Percentiles rank a stretch among this genome's conserved stretches.
Evolutionary conservation across 2,113 vertebrate genomes (phyloP).

Genomic region (Myotis lucifugus): DNA sequence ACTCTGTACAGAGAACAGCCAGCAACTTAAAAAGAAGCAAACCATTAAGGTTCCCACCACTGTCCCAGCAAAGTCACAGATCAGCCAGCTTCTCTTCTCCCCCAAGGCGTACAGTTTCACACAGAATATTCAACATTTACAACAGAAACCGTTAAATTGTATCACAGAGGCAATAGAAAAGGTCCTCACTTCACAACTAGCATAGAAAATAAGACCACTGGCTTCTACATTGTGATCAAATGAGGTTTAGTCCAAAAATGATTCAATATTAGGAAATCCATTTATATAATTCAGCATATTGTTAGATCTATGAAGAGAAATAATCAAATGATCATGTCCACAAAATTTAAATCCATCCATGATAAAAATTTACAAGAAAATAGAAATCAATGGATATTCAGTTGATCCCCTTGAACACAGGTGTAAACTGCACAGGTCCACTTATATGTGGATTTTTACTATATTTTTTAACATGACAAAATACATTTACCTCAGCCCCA

Average conservation of each 20-base stretch:
- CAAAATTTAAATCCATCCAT: background rate
- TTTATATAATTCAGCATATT: background rate
- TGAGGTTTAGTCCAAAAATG: background rate
- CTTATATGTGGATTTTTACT: too few relatives aligned
- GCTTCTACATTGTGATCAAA: background rate
- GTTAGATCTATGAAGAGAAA: background rate
- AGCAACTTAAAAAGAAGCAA: background rate
- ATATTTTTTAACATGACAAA: background rate
- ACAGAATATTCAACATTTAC: fast-evolving
- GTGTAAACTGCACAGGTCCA: too few relatives aligned
- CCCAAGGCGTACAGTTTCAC: fast-evolving
- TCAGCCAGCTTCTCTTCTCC: too few relatives aligned
- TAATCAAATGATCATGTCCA: background rate
- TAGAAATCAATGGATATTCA: background rate
- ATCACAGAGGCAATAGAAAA: background rate
- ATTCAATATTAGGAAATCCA: background rate
- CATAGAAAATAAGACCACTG: background rate
- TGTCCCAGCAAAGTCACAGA: background rate
- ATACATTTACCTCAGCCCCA: fast-evolving
- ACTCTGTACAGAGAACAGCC: too few relatives aligned
- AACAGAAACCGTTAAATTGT: fast-evolving
- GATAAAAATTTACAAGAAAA: background rate
- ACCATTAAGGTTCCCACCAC: background rate
- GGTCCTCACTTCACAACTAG: background rate
- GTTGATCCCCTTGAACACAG: too few relatives aligned